Conservation (phyloP, 2,888 invertebrate genomes). For the Xestia ashworthii region DNA sequence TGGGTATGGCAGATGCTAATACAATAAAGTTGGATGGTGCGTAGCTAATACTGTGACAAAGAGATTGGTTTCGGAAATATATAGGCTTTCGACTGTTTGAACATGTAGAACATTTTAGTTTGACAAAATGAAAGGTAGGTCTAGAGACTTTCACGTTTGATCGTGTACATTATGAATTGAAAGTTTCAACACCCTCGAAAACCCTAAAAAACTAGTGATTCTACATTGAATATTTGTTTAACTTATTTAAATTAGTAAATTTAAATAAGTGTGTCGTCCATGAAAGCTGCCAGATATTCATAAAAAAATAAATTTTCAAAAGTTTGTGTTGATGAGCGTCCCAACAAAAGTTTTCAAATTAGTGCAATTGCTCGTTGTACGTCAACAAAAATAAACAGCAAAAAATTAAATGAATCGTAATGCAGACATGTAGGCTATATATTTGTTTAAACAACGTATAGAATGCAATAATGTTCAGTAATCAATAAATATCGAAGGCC, state of each 20-base stretch:
- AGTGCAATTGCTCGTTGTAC: slow-evolving; percentile 23
- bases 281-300: slow-evolving; percentile 10
- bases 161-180: neutral
- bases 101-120: neutral
- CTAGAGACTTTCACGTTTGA: neutral
- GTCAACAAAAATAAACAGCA: slow-evolving; percentile 16
- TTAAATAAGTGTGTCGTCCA: neutral
- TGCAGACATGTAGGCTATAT: slow-evolving; percentile 46
- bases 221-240: neutral
- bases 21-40: slow-evolving; percentile 30
- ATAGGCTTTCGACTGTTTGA: slow-evolving; percentile 3
- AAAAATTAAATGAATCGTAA: slow-evolving; percentile 43
- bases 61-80: neutral
- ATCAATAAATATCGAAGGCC: slow-evolving; percentile 81
- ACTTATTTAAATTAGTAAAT: too few species aligned
- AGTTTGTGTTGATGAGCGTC: slow-evolving; percentile 25
- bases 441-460: slow-evolving; percentile 66
- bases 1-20: slow-evolving; percentile 38
- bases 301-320: slow-evolving; percentile 40
- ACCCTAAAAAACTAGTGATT: neutral
- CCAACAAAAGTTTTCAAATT: slow-evolving; percentile 39
- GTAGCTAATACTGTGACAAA: slow-evolving; percentile 28
- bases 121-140: neutral
- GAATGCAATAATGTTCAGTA: slow-evolving; percentile 73
- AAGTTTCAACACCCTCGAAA: neutral